These are phyloP conservation scores for Coelinius sp. DNA, from an alignment of 2,888 invertebrate species.

Conservation along the genomic window DNA sequence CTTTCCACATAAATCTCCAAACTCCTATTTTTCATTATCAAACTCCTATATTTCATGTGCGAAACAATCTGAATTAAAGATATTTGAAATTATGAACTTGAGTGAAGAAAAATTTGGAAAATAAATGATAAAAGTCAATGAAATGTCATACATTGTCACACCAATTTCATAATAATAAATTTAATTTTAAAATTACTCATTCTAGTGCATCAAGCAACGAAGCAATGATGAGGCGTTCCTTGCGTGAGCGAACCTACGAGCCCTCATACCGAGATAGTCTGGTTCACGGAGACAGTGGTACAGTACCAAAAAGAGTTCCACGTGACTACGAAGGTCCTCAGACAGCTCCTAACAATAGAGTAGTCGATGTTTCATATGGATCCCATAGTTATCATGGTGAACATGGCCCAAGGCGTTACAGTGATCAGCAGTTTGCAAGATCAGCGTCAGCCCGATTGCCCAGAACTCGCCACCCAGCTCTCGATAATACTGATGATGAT, in stretches of 20 bases:
- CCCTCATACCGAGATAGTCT: conserved; percentile 49
- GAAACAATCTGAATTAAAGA: too few species aligned
- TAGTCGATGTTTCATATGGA: conserved; percentile 45
- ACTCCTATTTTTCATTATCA: not conserved
- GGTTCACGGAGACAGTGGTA: conserved; percentile 55
- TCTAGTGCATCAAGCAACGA: conserved; percentile 55
- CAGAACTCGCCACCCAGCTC: conserved; percentile 69
- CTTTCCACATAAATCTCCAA: not conserved
- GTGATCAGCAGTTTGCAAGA: conserved; percentile 78
- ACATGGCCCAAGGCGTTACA: conserved; percentile 54
- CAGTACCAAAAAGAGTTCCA: conserved; percentile 54
- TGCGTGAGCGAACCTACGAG: conserved; percentile 61
- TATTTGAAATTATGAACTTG: too few species aligned
- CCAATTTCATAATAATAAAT: too few species aligned
- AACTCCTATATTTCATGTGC: too few species aligned
- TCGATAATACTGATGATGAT: conserved; percentile 71
- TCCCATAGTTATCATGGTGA: conserved; percentile 52
- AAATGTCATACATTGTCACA: too few species aligned
- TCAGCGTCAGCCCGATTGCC: conserved; percentile 88
- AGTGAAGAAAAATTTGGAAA: too few species aligned
- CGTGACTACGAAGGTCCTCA: conserved; percentile 55
- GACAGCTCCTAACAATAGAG: conserved; percentile 46
- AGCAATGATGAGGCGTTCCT: conserved; percentile 59
- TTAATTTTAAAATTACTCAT: too few species aligned
- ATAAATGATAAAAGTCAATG: too few species aligned